phyloP scores from a whole-genome alignment of 2,797 vertebrate genomes.

The Helicolenus hilgendorfi region DNA sequence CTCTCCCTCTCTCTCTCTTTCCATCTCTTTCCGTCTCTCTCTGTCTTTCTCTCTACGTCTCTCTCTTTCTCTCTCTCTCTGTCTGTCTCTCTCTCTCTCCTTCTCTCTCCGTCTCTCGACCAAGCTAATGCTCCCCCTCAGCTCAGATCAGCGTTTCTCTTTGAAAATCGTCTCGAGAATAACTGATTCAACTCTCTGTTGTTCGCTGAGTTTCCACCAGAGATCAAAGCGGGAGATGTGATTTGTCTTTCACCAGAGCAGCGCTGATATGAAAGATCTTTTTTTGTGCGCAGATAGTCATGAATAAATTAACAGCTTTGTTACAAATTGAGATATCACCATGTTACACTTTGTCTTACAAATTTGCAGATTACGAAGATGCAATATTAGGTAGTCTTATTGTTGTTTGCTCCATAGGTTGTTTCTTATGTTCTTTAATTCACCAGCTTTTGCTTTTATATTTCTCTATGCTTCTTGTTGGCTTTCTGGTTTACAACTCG shows the following conservation, averaged over 20 bases:
- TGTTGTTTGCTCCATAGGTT: not conserved
- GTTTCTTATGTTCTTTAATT: not conserved
- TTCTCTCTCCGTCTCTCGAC: not conserved
- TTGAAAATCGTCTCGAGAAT: not conserved
- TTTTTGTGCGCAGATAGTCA: not conserved
- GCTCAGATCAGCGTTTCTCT: not conserved
- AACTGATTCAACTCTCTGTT: not conserved
- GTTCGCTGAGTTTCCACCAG: not conserved
- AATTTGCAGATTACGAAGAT: not conserved
- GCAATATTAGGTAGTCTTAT: not conserved
- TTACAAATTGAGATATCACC: not conserved
- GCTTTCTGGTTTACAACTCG: not conserved
- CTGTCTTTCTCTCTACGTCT: not conserved
- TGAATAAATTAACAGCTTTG: conserved; percentile 12
- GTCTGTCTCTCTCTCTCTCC: not conserved
- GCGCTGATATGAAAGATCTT: not conserved
- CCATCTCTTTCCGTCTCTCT: not conserved
- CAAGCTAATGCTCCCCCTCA: not conserved
- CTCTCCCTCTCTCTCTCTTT: too few species aligned
- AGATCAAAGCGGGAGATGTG: not conserved
- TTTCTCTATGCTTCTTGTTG: not conserved
- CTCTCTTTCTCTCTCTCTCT: not conserved
- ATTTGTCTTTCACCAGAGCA: not conserved
- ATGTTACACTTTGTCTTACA: not conserved
- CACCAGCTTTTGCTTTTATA: not conserved